phyloP scores from a whole-genome alignment of 2,888 invertebrate species.

The Emmelina monodactyla region DNA sequence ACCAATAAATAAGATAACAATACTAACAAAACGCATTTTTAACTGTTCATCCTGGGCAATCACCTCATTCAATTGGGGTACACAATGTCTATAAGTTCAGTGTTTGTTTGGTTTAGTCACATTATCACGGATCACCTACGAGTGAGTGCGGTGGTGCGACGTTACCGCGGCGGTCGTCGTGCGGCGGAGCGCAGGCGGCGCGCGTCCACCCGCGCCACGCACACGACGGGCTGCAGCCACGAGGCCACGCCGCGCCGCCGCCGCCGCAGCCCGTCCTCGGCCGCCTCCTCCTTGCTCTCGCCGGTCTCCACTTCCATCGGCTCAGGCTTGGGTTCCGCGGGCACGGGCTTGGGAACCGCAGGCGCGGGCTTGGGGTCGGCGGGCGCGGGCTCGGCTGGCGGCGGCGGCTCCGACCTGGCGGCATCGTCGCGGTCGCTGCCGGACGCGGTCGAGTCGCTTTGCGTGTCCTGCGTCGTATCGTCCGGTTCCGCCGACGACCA shows the following conservation, averaged over 20 bases:
- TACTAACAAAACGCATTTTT: background rate
- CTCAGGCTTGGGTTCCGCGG: background rate
- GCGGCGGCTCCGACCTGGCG: too few species aligned
- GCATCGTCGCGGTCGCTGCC: slow-evolving; percentile 8
- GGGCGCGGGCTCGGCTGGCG: too few species aligned
- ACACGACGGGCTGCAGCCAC: slow-evolving; percentile 1
- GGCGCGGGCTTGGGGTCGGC: background rate
- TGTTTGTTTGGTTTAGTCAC: slow-evolving; percentile 7
- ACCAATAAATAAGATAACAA: slow-evolving; percentile 1
- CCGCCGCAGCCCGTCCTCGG: background rate
- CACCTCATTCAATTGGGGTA: background rate
- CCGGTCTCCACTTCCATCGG: background rate
- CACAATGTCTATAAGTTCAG: too few species aligned
- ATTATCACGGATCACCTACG: slow-evolving; percentile 21
- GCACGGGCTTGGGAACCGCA: background rate
- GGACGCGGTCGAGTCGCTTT: too few species aligned
- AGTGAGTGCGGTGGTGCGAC: slow-evolving; percentile 37
- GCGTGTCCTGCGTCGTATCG: slow-evolving; percentile 34
- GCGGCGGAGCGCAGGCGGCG: slow-evolving; percentile 34
- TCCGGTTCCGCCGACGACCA: slow-evolving; percentile 41
- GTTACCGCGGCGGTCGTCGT: slow-evolving; percentile 36
- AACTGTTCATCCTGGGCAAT: background rate
- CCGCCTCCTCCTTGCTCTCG: background rate
- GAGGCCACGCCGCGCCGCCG: background rate
- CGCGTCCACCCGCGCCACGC: slow-evolving; percentile 5